Conservation (phyloP, 2,888 invertebrate genomes). For the Machimus atricapillus region DNA sequence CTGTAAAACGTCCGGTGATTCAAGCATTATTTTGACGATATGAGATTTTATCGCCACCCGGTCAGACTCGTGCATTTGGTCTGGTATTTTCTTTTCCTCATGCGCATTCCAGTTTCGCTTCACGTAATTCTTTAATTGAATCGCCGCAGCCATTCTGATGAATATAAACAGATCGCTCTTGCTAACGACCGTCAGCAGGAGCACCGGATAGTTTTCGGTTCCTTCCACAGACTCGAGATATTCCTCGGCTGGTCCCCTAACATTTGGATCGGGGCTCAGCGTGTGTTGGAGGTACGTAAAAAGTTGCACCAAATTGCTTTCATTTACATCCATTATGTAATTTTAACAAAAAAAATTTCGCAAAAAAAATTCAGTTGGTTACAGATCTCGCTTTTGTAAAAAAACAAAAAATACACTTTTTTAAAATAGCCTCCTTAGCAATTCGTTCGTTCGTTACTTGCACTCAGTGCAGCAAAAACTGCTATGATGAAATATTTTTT, state of each 20-base stretch:
- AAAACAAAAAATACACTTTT: too few species aligned
- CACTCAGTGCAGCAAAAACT: too few species aligned
- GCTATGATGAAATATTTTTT: too few species aligned
- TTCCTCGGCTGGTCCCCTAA: constrained; percentile 92
- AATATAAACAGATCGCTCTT: constrained; percentile 81
- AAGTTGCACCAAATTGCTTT: constrained; percentile 81
- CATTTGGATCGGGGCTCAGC: constrained; percentile 80
- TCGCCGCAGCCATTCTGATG: constrained; percentile 87
- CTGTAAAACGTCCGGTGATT: constrained; percentile 88
- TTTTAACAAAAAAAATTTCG: not conserved
- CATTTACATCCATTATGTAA: constrained; percentile 87
- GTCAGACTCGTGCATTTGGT: constrained; percentile 83
- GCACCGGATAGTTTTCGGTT: constrained; percentile 88
- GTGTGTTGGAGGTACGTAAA: constrained; percentile 88
- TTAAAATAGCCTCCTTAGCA: not conserved
- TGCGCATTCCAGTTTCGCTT: constrained; percentile 89
- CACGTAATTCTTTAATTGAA: constrained; percentile 96
- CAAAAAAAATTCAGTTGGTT: not conserved
- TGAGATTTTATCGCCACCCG: constrained; percentile 80
- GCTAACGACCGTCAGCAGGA: constrained; percentile 85
- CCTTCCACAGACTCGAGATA: constrained; percentile 88
- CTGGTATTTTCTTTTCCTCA: constrained; percentile 69
- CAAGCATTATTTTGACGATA: constrained; percentile 92
- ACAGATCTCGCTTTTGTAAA: not conserved
- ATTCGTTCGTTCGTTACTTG: not conserved